These are phyloP conservation scores for Portevinia maculata DNA, from an alignment of 2,888 invertebrate species.

Conservation along the genomic window DNA sequence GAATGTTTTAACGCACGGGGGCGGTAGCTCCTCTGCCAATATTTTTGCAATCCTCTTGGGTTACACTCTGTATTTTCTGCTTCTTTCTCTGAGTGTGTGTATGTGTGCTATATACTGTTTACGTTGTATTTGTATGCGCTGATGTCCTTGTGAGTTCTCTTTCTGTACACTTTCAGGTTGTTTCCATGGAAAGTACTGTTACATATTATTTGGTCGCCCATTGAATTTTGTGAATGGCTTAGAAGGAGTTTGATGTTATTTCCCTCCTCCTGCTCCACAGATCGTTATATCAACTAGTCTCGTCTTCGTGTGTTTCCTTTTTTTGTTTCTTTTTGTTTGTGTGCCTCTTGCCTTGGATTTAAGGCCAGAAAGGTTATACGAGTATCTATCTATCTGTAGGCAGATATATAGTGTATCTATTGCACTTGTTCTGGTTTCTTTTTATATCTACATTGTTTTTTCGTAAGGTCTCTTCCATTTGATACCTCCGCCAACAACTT, in stretches of 20 bases:
- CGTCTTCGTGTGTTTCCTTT: conserved; percentile 30
- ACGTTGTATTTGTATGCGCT: conserved; percentile 8
- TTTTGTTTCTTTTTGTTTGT: conserved; percentile 52
- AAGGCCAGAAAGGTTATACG: conserved; percentile 61
- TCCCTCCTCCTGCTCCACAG: neutral
- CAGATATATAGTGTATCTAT: conserved; percentile 40
- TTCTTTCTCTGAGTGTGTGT: conserved; percentile 3
- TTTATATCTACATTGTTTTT: conserved; percentile 50
- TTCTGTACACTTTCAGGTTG: conserved; percentile 5
- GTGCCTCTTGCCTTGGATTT: conserved; percentile 60
- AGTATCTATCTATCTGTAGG: conserved; percentile 10
- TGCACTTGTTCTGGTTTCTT: conserved; percentile 66
- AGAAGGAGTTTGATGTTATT: conserved; percentile 33
- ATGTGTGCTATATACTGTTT: neutral
- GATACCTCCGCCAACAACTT: conserved; percentile 29
- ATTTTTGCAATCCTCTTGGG: conserved; percentile 62
- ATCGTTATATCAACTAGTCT: conserved; percentile 25
- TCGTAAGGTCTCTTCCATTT: conserved; percentile 53
- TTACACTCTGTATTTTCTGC: conserved; percentile 27
- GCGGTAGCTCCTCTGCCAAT: conserved; percentile 44
- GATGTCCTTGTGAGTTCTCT: conserved; percentile 57
- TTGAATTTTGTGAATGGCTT: conserved; percentile 69
- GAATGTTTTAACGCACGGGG: conserved; percentile 27
- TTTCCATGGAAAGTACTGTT: conserved; percentile 53
- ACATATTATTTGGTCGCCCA: conserved; percentile 60